Conservation (phyloP, 2,113 vertebrate species). For the Campylomormyrus tamandua region DNA sequence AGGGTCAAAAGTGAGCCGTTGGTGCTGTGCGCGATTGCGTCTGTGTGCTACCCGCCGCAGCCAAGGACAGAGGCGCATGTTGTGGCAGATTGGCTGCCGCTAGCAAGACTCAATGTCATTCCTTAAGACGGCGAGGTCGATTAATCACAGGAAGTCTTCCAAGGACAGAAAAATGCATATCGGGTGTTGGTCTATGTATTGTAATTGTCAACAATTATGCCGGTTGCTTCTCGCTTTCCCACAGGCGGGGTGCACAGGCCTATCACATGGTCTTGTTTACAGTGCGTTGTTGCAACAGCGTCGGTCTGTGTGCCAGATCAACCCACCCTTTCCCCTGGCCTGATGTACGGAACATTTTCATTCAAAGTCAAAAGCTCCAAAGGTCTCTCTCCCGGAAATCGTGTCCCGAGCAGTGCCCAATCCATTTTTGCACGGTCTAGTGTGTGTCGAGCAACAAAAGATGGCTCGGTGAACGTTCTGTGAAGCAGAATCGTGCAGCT, state of each 20-base stretch:
- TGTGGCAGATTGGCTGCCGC: background rate
- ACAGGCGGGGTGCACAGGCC: background rate
- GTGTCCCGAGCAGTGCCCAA: background rate
- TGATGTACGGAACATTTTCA: background rate
- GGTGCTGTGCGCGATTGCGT: constrained; percentile 23
- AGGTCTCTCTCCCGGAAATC: background rate
- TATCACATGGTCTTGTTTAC: background rate
- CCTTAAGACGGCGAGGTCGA: background rate
- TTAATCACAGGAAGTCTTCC: constrained; percentile 5
- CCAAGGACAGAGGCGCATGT: background rate
- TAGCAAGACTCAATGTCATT: background rate
- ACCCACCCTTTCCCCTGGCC: background rate
- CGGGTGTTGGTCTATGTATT: background rate
- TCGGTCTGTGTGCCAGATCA: background rate
- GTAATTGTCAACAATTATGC: constrained; percentile 4
- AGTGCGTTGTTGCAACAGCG: background rate
- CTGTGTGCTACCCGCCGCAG: background rate
- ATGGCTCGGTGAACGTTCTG: constrained; percentile 43
- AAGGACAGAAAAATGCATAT: constrained; percentile 6
- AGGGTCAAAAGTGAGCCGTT: constrained; percentile 54
- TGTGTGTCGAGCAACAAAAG: constrained; percentile 3
- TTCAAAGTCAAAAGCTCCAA: background rate
- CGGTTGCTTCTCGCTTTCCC: background rate
- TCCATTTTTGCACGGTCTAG: background rate
- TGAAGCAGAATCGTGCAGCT: constrained; percentile 46